Base-by-base conservation (phyloP, 2,888 invertebrate genomes). In the Trilocha varians region DNA sequence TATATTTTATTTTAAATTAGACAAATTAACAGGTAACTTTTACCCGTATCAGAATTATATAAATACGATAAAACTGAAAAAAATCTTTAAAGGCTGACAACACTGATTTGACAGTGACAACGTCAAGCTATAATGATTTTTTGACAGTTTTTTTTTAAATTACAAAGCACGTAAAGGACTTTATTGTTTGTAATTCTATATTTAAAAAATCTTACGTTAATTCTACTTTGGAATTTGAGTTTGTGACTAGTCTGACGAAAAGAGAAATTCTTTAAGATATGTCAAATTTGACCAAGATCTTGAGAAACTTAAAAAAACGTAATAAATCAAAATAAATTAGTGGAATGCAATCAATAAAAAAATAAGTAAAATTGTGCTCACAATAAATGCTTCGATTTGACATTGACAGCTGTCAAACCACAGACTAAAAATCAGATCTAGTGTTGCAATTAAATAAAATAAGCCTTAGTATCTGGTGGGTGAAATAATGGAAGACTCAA, bases 11-110 rank as follows among this genome's bases (percentile, higher is more conserved):
- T 54, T 48, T 48, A 42, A 48, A 50, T 55, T 53, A 55, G 55
- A 65, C 52, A 56, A 32, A 16, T 11, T 17, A 32, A 8, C 14
- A 66, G 62, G 65, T 66, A 67, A 68, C 62, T 55, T 53, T 59
- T 68, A 73, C 70, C 73, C 72, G 73, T 72, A 71, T 54, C 56
- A 25, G 25, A 25, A 49, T 46, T 43, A 63, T 61, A 63, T 58
- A 52, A 59, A 48, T 59, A 56, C 61, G 62, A 58, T 52, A 15
- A 47, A 44, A n/a, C 47, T 51, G 52, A 51, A 52, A 53, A 50
- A 53, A 48, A 49, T 50, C 45, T 46, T 47, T 48, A 37, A 48
- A 47, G 39, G 43, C n/a, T n/a, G n/a, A n/a, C n/a, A n/a, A n/a
- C n/a, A n/a, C n/a, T n/a, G n/a, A n/a, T n/a, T n/a, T 25, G 25